Evolutionary conservation across 2,113 vertebrate species (phyloP), one percentile per base, ranked within the genome.

Genomic region (Zapornia atra): DNA sequence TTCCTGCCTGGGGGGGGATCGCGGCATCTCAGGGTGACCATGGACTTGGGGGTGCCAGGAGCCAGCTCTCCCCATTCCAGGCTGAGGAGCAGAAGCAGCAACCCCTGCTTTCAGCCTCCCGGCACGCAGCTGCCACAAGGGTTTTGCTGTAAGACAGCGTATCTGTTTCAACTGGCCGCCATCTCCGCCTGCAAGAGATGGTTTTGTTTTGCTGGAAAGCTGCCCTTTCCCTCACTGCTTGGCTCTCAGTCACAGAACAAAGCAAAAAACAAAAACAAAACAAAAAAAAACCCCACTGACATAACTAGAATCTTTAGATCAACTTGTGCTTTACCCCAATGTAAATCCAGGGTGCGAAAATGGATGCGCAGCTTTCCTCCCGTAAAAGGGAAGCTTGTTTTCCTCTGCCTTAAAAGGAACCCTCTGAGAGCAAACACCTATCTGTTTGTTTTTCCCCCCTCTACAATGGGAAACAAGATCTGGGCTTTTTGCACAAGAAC

Each of bases 1-100:
- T 3, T 54, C 46, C 59, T 59, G 17, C 24, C 44, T 31, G 53
- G 7, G 4, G 7, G 7, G 4, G 17, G 40, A 86, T 15, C 2
- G 1, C 0, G 4, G 19, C 53, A 70, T 18, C 78, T 60, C 4
- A 2, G 33, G 13, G 1, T 14, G 64, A 73, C n/a, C 54, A 54
- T 0, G 0, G 44, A 44, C 0, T 0, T 1, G 0, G 50, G 44
- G 21, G 25, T 1, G 7, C 20, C 0, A 0, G 12, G 19, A 80
- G 16, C 5, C 11, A 9, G 8, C 19, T 65, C 22, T 57, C 16
- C 24, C 18, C 36, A 73, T 24, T 9, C 36, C 44, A 21, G 10
- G 11, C 7, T 0, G 2, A 2, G 2, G 1, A 65, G 42, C 56
- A 79, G 59, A 73, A 44, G 44, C 83, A 94, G 77, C 0, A 0